A percentile compares a stretch with the other conserved stretches of the same genome.
These are phyloP conservation scores for Athene cunicularia DNA, from an alignment of 2,113 vertebrate species.

Conservation along the genomic window DNA sequence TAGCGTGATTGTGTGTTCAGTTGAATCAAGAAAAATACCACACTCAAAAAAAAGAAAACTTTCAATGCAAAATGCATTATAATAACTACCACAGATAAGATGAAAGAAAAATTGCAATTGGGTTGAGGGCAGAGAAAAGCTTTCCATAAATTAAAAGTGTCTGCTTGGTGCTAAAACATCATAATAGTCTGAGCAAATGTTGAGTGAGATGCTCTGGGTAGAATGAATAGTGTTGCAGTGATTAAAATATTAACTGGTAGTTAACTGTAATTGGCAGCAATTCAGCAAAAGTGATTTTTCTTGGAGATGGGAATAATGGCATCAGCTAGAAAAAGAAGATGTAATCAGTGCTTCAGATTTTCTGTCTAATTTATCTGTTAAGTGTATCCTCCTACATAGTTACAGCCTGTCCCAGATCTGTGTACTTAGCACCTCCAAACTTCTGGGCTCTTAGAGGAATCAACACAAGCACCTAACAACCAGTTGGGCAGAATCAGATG, in stretches of 20 bases:
- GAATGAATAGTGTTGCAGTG: background rate
- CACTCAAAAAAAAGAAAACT: background rate
- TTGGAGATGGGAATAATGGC: background rate
- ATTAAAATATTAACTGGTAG: slow-evolving; percentile 30
- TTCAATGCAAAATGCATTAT: background rate
- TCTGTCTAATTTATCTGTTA: background rate
- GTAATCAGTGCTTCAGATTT: background rate
- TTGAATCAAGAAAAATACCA: background rate
- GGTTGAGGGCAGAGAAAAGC: background rate
- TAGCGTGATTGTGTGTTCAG: background rate
- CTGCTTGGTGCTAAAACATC: background rate
- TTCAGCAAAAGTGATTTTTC: background rate
- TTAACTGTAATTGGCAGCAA: background rate
- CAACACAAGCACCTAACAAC: background rate
- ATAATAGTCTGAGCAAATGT: background rate
- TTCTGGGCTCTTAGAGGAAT: background rate
- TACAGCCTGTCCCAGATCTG: background rate
- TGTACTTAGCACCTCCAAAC: accelerated
- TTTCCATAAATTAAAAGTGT: slow-evolving; percentile 2
- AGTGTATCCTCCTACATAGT: background rate
- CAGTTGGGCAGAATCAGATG: background rate
- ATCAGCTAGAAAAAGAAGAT: background rate
- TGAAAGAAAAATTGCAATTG: background rate
- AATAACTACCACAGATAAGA: slow-evolving; percentile 23
- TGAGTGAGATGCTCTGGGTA: background rate